Evolutionary conservation across 2,888 invertebrate species (phyloP).

Genomic region (Ormyrus labotus): DNA sequence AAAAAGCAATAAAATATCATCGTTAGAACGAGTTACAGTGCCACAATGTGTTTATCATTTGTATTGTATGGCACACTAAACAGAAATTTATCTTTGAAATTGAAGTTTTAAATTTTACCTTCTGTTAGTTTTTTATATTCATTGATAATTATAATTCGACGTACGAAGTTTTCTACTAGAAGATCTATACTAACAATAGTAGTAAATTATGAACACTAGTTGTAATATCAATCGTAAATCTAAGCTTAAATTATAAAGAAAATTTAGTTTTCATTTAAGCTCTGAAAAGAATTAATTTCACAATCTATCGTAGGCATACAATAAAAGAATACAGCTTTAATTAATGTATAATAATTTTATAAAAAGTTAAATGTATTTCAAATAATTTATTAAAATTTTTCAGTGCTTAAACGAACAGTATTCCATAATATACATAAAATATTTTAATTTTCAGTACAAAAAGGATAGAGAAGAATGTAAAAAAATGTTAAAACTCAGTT

Average conservation of each 20-base stretch:
- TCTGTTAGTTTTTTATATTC: background rate
- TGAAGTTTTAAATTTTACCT: constrained; percentile 13
- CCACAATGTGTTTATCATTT: background rate
- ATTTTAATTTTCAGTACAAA: too few relatives aligned
- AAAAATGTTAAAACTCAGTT: too few relatives aligned
- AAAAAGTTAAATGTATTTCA: background rate
- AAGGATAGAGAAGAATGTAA: too few relatives aligned
- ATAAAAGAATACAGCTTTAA: background rate
- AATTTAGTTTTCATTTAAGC: background rate
- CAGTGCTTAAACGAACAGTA: too few relatives aligned
- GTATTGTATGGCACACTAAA: constrained; percentile 7
- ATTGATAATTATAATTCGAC: constrained; percentile 34
- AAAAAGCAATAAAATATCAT: too few relatives aligned
- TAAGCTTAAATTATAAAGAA: constrained; percentile 10
- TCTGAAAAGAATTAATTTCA: background rate
- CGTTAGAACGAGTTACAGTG: background rate
- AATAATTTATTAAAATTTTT: background rate
- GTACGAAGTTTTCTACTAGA: constrained; percentile 33
- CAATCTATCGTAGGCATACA: too few relatives aligned
- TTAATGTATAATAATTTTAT: background rate
- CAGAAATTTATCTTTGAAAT: background rate
- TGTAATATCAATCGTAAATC: constrained; percentile 11
- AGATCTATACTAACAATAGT: background rate
- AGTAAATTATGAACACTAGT: background rate
- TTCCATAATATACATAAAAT: too few relatives aligned